Evolutionary conservation across 2,797 vertebrate species (phyloP).

Genomic region (Pseudochromis fuscus): DNA sequence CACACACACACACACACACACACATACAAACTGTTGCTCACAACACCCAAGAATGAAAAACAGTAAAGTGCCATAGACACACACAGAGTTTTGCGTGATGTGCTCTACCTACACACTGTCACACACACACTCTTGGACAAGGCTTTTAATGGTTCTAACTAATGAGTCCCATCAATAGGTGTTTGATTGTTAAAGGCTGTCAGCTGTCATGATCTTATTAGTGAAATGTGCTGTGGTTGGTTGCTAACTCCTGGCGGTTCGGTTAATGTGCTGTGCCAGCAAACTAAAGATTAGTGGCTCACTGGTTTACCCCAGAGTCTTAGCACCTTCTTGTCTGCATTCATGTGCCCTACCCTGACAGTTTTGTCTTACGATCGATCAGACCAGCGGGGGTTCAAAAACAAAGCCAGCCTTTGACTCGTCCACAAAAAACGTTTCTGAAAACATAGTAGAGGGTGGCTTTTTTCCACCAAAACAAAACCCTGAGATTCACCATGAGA

Average conservation of each 20-base stretch:
- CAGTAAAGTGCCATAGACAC: background rate
- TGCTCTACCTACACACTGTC: slow-evolving; percentile 25
- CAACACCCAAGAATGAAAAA: slow-evolving; percentile 13
- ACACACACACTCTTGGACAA: slow-evolving; percentile 10
- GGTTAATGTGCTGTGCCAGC: slow-evolving; percentile 72
- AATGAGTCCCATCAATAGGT: slow-evolving; percentile 75
- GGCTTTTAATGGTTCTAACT: slow-evolving; percentile 67
- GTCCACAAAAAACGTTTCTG: background rate
- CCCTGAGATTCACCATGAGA: background rate
- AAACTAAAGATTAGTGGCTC: slow-evolving; percentile 62
- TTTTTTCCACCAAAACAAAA: slow-evolving; percentile 1
- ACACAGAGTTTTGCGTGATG: slow-evolving; percentile 13
- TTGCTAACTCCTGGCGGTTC: slow-evolving; percentile 65
- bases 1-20: slow-evolving; percentile 3
- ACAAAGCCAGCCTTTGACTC: slow-evolving; percentile 8
- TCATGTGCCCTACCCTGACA: slow-evolving; percentile 33
- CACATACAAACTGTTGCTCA: slow-evolving; percentile 27
- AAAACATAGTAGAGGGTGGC: background rate
- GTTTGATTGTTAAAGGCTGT: slow-evolving; percentile 73
- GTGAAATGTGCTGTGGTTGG: slow-evolving; percentile 71
- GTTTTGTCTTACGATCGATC: slow-evolving; percentile 29
- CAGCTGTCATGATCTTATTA: slow-evolving; percentile 79
- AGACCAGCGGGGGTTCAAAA: slow-evolving; percentile 19
- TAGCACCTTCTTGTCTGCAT: slow-evolving; percentile 10
- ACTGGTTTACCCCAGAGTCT: slow-evolving; percentile 17